Conservation (phyloP, 2,797 vertebrate genomes). For the Lates japonicus region DNA sequence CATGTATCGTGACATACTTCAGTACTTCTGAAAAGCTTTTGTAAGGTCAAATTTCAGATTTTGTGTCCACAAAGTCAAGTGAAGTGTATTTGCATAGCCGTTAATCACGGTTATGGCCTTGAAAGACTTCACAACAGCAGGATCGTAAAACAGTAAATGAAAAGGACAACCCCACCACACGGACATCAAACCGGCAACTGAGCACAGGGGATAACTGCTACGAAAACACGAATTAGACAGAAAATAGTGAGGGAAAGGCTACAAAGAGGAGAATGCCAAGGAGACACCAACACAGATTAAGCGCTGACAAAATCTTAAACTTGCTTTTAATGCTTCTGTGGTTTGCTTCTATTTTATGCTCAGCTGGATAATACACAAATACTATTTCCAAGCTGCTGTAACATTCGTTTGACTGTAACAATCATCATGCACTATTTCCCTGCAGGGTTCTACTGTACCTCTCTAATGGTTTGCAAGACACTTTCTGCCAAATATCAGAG, state of each 20-base stretch:
- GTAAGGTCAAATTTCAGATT: conserved; percentile 26
- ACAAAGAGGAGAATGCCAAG: neutral
- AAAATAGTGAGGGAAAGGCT: conserved; percentile 8
- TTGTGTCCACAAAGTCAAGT: conserved; percentile 31
- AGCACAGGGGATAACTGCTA: neutral
- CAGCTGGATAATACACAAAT: conserved; percentile 36
- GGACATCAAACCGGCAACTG: conserved; percentile 7
- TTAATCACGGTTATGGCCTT: conserved; percentile 25
- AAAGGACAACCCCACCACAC: conserved; percentile 19
- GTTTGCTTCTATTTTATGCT: conserved; percentile 10
- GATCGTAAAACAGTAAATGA: conserved; percentile 44
- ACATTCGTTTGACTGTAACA: conserved; percentile 42
- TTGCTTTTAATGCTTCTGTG: conserved; percentile 31
- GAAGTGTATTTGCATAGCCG: conserved; percentile 24
- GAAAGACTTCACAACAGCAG: conserved; percentile 16
- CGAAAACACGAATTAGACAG: conserved; percentile 25
- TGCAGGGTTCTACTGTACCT: conserved; percentile 47
- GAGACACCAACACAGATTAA: conserved; percentile 11
- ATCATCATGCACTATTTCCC: conserved; percentile 35
- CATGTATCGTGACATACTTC: conserved; percentile 7
- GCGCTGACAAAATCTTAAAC: conserved; percentile 13
- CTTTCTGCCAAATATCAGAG: conserved; percentile 56
- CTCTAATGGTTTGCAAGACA: conserved; percentile 48
- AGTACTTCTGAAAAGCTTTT: conserved; percentile 19
- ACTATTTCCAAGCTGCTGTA: conserved; percentile 36